These are phyloP conservation scores for Isurus oxyrinchus DNA, from an alignment of 2,113 vertebrate genomes.

Conservation along the genomic window DNA sequence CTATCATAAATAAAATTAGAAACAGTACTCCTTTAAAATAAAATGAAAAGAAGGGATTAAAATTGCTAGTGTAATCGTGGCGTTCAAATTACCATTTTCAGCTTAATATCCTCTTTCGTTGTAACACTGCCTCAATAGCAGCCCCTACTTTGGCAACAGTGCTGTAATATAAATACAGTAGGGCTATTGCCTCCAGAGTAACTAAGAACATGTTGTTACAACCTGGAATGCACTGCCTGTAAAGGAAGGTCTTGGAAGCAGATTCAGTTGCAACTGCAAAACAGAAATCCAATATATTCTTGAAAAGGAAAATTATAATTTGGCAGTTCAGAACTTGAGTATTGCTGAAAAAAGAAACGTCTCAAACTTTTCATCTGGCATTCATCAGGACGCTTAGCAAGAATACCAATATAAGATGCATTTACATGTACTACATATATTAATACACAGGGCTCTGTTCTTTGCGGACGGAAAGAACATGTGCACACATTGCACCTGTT, in stretches of 20 bases:
- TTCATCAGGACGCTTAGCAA: too few relatives aligned
- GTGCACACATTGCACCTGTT: too few relatives aligned
- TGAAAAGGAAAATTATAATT: neutral
- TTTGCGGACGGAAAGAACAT: too few relatives aligned
- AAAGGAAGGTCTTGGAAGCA: neutral
- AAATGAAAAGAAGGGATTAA: neutral
- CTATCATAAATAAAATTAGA: neutral
- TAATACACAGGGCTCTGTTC: too few relatives aligned
- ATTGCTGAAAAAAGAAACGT: too few relatives aligned
- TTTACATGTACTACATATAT: too few relatives aligned
- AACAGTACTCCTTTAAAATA: neutral
- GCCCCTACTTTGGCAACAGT: too few relatives aligned
- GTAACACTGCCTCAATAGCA: neutral
- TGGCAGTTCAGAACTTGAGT: too few relatives aligned
- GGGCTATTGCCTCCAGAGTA: neutral
- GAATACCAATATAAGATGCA: too few relatives aligned
- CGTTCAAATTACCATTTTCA: neutral
- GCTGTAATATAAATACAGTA: neutral
- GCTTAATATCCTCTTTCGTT: neutral
- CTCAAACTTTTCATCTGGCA: too few relatives aligned
- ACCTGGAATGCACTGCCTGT: neutral
- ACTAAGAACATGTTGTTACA: neutral
- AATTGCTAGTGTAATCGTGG: neutral
- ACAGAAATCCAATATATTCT: neutral
- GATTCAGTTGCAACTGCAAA: neutral